Conservation (phyloP, 2,888 invertebrate species). For the Platycheirus rosarum region DNA sequence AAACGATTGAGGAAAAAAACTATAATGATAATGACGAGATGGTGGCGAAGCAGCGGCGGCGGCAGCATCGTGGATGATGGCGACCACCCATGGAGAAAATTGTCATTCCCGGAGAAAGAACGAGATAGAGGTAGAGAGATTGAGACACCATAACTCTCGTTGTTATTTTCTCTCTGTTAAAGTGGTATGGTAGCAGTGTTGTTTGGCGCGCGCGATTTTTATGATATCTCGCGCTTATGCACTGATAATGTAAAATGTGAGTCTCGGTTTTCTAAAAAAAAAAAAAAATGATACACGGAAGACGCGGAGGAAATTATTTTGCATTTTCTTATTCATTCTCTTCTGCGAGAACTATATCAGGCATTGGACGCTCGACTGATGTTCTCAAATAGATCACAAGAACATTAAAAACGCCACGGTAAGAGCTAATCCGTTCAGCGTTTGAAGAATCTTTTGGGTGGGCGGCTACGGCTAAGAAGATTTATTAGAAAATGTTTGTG, state of each 20-base stretch:
- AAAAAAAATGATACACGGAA: conserved; percentile 41
- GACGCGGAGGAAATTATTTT: conserved; percentile 25
- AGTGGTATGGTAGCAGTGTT: conserved; percentile 34
- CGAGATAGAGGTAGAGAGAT: conserved; percentile 63
- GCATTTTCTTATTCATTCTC: conserved; percentile 12
- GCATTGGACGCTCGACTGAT: too few relatives aligned
- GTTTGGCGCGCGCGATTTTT: conserved; percentile 68
- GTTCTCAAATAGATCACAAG: conserved; percentile 44
- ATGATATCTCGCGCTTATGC: conserved; percentile 60
- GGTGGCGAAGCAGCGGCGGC: conserved; percentile 36
- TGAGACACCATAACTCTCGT: conserved; percentile 52
- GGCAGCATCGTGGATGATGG: conserved; percentile 50
- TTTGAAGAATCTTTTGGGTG: conserved; percentile 40
- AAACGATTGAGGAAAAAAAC: conserved; percentile 29
- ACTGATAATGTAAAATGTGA: conserved; percentile 55
- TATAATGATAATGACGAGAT: conserved; percentile 45
- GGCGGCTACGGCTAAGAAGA: conserved; percentile 64
- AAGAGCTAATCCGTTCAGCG: conserved; percentile 47
- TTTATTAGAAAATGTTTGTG: conserved; percentile 53
- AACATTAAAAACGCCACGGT: not conserved
- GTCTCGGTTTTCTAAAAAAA: conserved; percentile 44
- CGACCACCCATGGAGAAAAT: conserved; percentile 71
- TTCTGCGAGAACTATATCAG: conserved; percentile 11
- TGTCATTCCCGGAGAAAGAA: conserved; percentile 64
- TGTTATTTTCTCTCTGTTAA: conserved; percentile 39